A percentile compares a stretch with the other conserved stretches of the same genome.
phyloP scores from a whole-genome alignment of 2,888 invertebrate species.

The Actias luna region DNA sequence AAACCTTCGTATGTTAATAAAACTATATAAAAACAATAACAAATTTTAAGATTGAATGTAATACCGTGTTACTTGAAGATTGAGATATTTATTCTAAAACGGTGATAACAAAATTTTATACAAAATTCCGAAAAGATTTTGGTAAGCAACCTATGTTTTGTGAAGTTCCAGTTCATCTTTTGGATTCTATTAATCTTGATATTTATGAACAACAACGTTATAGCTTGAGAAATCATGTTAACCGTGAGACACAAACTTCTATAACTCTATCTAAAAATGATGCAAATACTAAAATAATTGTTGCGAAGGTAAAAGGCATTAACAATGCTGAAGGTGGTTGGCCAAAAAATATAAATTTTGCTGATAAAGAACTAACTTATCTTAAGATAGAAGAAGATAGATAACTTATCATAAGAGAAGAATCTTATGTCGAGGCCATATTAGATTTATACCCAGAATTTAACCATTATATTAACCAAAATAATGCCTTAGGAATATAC shows the following conservation, averaged over 20 bases:
- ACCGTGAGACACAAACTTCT: slow-evolving; percentile 60
- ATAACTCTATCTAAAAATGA: slow-evolving; percentile 52
- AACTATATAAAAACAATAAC: no score
- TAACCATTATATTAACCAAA: slow-evolving; percentile 85
- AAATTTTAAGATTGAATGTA: background rate
- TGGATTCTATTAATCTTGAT: slow-evolving; percentile 56
- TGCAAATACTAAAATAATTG: slow-evolving; percentile 82
- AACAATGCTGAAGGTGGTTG: slow-evolving; percentile 90
- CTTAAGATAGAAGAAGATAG: no score
- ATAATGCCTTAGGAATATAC: slow-evolving; percentile 89
- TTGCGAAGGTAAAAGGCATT: slow-evolving; percentile 76
- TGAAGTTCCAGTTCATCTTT: slow-evolving; percentile 44
- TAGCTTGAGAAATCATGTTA: slow-evolving; percentile 67
- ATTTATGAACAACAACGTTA: slow-evolving; percentile 51
- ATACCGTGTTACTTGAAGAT: background rate
- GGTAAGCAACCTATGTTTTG: slow-evolving; percentile 71
- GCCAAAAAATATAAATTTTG: slow-evolving; percentile 86
- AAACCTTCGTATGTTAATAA: no score
- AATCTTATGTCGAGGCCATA: slow-evolving; percentile 84
- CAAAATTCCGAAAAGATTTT: slow-evolving; percentile 64
- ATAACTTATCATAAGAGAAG: slow-evolving; percentile 89
- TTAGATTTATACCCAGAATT: slow-evolving; percentile 74
- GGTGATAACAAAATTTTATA: slow-evolving; percentile 47
- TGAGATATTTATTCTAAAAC: slow-evolving; percentile 16
- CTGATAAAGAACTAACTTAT: slow-evolving; percentile 85